Evolutionary conservation across 2,888 invertebrate genomes (phyloP).

Genomic region (Melanophora roralis): DNA sequence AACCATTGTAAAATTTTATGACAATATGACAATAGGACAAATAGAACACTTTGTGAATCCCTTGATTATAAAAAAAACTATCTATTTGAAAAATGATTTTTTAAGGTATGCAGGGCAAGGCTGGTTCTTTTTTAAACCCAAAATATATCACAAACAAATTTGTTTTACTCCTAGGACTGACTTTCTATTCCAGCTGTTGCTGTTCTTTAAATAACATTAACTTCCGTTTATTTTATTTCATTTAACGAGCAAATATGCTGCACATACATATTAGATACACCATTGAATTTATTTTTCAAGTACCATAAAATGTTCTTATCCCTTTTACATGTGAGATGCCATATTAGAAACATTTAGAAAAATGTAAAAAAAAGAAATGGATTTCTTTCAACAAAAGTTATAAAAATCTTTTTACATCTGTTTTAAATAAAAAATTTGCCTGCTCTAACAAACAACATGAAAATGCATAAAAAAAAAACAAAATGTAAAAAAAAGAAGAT

Average conservation of each 20-base stretch:
- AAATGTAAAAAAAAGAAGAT: no score
- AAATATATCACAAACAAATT: neutral
- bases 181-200: slow-evolving; percentile 26
- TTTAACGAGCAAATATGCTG: neutral
- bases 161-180: neutral
- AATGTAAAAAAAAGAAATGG: no score
- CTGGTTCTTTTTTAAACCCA: neutral
- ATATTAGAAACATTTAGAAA: slow-evolving; percentile 21
- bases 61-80: no score
- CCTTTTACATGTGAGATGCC: neutral
- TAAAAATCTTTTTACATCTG: slow-evolving; percentile 42
- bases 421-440: slow-evolving; percentile 26
- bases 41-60: no score
- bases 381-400: no score
- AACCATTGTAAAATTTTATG: no score
- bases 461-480: neutral
- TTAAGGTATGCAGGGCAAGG: no score
- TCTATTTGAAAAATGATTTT: no score
- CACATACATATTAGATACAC: neutral
- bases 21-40: no score
- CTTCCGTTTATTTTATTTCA: slow-evolving; percentile 8
- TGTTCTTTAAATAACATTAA: slow-evolving; percentile 17
- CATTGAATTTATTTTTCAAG: no score
- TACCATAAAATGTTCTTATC: slow-evolving; percentile 2
- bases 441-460: neutral